phyloP scores from a whole-genome alignment of 1,140 invertebrate genomes.

The Achatina immaculata region DNA sequence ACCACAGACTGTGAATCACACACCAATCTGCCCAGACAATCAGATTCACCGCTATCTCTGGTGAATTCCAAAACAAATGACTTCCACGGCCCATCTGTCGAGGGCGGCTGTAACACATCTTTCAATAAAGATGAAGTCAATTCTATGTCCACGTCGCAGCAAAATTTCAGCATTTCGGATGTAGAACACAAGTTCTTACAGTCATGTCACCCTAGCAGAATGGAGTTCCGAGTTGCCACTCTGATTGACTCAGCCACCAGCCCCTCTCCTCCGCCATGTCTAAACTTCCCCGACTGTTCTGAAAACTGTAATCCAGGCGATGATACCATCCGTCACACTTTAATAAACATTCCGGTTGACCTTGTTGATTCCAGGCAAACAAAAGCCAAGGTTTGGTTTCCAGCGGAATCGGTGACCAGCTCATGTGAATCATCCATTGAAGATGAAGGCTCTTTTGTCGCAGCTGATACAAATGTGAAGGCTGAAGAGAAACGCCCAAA shows the following conservation, averaged over 20 bases:
- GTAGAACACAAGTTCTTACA: not conserved
- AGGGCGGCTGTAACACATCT: not conserved
- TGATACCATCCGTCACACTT: not conserved
- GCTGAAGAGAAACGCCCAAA: not conserved
- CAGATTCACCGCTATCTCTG: not conserved
- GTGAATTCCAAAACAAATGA: not conserved
- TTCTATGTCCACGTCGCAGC: not conserved
- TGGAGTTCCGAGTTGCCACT: constrained; percentile 9
- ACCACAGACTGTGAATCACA: not conserved
- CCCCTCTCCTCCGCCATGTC: constrained; percentile 25
- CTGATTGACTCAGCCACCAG: constrained; percentile 35
- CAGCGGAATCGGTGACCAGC: not conserved
- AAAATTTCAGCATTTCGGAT: not conserved
- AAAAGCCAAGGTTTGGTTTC: not conserved
- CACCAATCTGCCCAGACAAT: not conserved
- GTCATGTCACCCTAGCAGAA: not conserved
- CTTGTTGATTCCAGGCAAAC: not conserved
- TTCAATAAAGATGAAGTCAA: not conserved
- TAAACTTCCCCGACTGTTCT: not conserved
- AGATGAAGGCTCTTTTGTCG: not conserved
- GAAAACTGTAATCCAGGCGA: not conserved
- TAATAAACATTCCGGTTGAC: not conserved
- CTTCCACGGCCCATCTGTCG: not conserved
- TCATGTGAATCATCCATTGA: not conserved
- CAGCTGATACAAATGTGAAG: not conserved